Evolutionary conservation across 2,797 vertebrate genomes (phyloP), one percentile per base, ranked within the genome.

Genomic region (Adelosebastes latens): DNA sequence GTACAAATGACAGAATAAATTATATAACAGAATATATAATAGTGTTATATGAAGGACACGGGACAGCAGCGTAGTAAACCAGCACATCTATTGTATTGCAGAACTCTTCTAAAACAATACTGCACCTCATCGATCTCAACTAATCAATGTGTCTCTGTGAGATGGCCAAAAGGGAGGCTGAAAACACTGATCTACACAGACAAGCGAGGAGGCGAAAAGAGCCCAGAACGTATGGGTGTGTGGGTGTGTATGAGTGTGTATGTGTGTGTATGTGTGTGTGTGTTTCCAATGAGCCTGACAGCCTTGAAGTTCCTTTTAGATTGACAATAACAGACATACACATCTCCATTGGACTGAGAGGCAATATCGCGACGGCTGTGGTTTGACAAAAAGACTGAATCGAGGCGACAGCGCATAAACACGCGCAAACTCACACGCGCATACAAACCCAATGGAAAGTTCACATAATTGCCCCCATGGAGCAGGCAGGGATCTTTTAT

Each of bases 21-120:
- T 9, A 25, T 29, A 49, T 13, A 27, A 72, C 4, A 25, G 0
- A 73, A 66, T 59, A 29, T 16, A 13, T 65, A 70, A 71, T 61
- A 61, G 49, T 27, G 12, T 20, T 2, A 25, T 9, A 32, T 61
- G 67, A 81, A 77, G 79, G 70, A 64, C 49, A 61, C 6, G 13
- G 53, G 71, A 77, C 72, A 78, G 74, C 72, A 70, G 74, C 25
- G 22, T 72, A 76, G 76, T 75, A 72, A 59, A 75, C 14, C 53
- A 73, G 59, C 66, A 76, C 49, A 58, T 82, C 72, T 67, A 85
- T 65, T 74, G 78, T 83, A 74, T 80, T 63, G 74, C 77, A 79
- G 80, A 89, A 90, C 75, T 86, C 81, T 79, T 90, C 81, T 79
- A 80, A 93, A 93, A 92, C 88, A 93, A 89, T 87, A 74, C 74